Evolutionary conservation across 2,888 invertebrate genomes (phyloP).

Genomic region (Caenorhabditis sp.): DNA sequence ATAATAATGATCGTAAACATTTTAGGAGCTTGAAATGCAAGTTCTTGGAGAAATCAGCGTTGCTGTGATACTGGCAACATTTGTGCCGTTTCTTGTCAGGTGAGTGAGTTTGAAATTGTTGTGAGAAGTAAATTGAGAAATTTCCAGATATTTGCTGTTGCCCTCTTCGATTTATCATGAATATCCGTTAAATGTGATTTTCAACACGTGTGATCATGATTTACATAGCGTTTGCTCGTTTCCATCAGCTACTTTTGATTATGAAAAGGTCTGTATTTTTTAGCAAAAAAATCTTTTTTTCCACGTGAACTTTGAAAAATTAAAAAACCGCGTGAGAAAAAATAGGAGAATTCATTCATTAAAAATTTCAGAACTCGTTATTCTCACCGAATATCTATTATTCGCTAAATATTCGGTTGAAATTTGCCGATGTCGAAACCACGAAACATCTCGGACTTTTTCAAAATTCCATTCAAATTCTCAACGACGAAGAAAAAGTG

Average conservation of each 20-base stretch:
- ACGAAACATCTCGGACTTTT: conserved; percentile 46
- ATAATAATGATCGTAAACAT: neutral
- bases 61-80: neutral
- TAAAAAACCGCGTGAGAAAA: neutral
- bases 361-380: conserved; percentile 22
- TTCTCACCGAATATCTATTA: conserved; percentile 42
- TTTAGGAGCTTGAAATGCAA: neutral
- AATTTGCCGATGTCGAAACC: conserved; percentile 45
- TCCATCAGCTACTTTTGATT: conserved; percentile 57
- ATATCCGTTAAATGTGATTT: conserved; percentile 60
- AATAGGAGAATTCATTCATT: neutral
- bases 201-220: conserved; percentile 60
- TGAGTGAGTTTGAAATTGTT: neutral
- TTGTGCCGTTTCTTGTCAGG: neutral
- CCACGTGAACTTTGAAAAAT: neutral
- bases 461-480: conserved; percentile 45
- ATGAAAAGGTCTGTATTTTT: conserved; percentile 41
- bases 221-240: conserved; percentile 66
- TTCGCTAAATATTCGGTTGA: conserved; percentile 35
- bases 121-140: neutral
- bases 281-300: too few relatives aligned
- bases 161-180: conserved; percentile 48
- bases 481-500: conserved; percentile 28
- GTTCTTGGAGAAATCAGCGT: neutral
- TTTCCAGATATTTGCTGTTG: conserved; percentile 38